phyloP scores from a whole-genome alignment of 2,888 invertebrate genomes.

The Meiosimyza decipiens region DNA sequence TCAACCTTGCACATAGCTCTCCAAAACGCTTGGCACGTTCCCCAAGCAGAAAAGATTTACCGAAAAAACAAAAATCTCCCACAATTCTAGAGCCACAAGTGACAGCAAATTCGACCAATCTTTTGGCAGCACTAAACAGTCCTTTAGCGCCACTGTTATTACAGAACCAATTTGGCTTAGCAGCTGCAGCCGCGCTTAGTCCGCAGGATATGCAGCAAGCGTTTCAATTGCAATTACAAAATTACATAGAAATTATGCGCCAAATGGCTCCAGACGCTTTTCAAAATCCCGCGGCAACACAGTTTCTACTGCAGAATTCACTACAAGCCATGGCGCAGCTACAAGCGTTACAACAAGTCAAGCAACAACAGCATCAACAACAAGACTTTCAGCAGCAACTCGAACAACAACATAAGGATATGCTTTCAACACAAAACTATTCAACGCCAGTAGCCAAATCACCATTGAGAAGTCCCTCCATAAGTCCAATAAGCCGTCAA shows the following conservation, averaged over 20 bases:
- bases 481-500: slow-evolving; percentile 61
- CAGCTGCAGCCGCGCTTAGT: slow-evolving; percentile 48
- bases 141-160: slow-evolving; percentile 57
- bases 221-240: slow-evolving; percentile 64
- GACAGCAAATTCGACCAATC: slow-evolving; percentile 31
- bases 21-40: slow-evolving; percentile 49
- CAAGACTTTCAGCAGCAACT: slow-evolving; percentile 51
- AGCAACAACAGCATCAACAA: slow-evolving; percentile 67
- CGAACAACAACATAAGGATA: slow-evolving; percentile 40
- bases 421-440: slow-evolving; percentile 52
- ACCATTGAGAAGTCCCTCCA: slow-evolving; percentile 64
- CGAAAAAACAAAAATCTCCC: neutral
- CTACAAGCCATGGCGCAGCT: slow-evolving; percentile 83
- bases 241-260: slow-evolving; percentile 65
- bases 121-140: slow-evolving; percentile 55
- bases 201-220: slow-evolving; percentile 63
- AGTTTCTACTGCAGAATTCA: slow-evolving; percentile 81
- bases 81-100: too few relatives aligned
- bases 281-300: slow-evolving; percentile 68
- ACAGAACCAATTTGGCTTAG: slow-evolving; percentile 58
- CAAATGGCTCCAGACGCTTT: slow-evolving; percentile 59
- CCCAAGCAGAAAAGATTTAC: slow-evolving; percentile 20
- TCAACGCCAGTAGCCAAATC: slow-evolving; percentile 63
- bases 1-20: slow-evolving; percentile 56
- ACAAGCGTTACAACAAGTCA: slow-evolving; percentile 80